Evolutionary conservation across 1,140 invertebrate genomes (phyloP).

Genomic region (Triops longicaudatus): DNA sequence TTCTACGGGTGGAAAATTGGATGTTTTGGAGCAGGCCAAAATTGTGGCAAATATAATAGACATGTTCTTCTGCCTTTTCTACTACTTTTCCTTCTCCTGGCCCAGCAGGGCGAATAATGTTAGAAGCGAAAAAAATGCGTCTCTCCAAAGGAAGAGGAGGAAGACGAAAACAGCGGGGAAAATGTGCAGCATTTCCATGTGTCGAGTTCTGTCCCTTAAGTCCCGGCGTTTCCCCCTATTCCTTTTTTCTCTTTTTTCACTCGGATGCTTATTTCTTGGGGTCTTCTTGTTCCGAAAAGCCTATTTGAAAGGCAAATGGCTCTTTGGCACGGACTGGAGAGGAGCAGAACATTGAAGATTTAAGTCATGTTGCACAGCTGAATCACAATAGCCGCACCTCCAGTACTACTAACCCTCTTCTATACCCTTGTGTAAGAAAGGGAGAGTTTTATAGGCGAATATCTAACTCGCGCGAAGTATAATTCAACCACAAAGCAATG

Average conservation of each 20-base stretch:
- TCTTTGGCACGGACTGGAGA: conserved; percentile 3
- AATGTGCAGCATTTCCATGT: conserved; percentile 10
- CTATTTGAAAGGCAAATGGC: conserved; percentile 15
- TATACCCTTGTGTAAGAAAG: background rate
- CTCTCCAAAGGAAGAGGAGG: background rate
- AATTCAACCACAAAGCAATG: background rate
- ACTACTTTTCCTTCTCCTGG: background rate
- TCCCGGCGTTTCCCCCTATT: background rate
- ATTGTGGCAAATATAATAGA: conserved; percentile 15
- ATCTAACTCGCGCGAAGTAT: background rate
- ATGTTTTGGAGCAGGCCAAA: conserved; percentile 11
- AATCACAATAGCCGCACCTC: background rate
- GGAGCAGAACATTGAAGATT: conserved; percentile 15
- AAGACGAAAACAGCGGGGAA: background rate
- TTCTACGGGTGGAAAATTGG: conserved; percentile 11
- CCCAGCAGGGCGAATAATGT: background rate
- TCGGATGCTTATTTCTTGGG: background rate
- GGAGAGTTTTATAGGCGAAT: background rate
- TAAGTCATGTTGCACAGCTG: conserved; percentile 14
- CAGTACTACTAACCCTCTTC: background rate
- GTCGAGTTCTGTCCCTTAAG: conserved; percentile 6
- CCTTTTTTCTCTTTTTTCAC: background rate
- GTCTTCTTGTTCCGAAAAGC: background rate
- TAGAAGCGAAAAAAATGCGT: background rate
- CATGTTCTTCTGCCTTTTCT: background rate